Percentiles rank a stretch among this genome's conserved stretches.
phyloP scores from a whole-genome alignment of 1,140 invertebrate genomes.

The Brachionus asplanchnoidis region DNA sequence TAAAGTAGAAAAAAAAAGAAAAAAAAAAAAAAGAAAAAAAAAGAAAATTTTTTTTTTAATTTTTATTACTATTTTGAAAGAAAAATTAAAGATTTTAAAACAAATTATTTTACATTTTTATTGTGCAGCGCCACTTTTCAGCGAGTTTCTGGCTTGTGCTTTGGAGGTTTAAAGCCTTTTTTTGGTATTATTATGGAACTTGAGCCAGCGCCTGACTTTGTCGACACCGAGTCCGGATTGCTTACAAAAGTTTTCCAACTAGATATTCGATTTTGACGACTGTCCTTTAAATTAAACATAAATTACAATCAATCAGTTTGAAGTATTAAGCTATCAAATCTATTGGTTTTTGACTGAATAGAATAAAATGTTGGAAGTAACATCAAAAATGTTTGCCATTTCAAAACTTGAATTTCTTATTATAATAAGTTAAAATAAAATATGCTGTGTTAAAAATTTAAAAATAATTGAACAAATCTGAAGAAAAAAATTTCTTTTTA shows the following conservation, averaged over 20 bases:
- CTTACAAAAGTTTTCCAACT: slow-evolving; percentile 39
- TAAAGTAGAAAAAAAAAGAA: too few species aligned
- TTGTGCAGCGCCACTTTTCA: not conserved
- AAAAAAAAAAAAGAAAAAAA: not conserved
- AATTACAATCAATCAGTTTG: too few species aligned
- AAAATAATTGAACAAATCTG: too few species aligned
- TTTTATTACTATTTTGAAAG: not conserved
- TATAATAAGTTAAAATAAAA: too few species aligned
- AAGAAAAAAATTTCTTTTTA: too few species aligned
- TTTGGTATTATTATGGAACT: not conserved
- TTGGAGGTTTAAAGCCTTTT: slow-evolving; percentile 32
- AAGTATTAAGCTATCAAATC: too few species aligned
- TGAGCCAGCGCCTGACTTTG: not conserved
- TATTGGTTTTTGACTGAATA: too few species aligned
- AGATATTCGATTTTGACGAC: not conserved
- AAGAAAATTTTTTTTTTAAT: not conserved
- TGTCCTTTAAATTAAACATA: not conserved
- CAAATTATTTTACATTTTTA: not conserved
- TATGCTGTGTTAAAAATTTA: too few species aligned
- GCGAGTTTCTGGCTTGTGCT: slow-evolving; percentile 35
- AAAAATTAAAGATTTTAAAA: not conserved
- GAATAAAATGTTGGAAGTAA: too few species aligned
- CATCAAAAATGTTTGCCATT: too few species aligned
- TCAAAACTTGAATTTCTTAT: too few species aligned
- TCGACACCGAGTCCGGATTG: not conserved